These are phyloP conservation scores for Columba guinea DNA, from an alignment of 2,797 vertebrate species.

Conservation along the genomic window DNA sequence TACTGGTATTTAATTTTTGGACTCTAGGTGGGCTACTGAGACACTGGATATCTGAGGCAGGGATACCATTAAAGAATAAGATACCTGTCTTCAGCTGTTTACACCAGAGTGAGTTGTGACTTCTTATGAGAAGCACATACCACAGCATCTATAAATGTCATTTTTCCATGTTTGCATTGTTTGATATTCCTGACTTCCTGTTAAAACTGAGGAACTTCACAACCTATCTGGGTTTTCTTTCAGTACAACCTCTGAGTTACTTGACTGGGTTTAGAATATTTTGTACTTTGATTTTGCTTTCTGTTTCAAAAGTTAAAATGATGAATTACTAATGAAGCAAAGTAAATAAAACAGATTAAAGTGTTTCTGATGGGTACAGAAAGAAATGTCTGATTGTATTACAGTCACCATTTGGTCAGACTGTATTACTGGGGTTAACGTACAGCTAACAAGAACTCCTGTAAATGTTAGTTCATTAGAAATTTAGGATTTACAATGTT, in stretches of 20 bases:
- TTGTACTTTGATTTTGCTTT: neutral
- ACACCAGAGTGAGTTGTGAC: neutral
- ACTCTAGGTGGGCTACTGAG: neutral
- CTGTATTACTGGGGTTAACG: neutral
- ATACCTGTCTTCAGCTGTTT: neutral
- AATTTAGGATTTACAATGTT: neutral
- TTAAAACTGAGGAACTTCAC: neutral
- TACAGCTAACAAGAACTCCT: neutral
- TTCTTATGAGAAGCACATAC: fast-evolving
- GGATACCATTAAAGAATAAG: neutral
- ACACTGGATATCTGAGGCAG: neutral
- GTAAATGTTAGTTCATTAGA: neutral
- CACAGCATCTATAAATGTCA: neutral
- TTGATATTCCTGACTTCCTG: neutral
- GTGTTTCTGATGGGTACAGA: neutral
- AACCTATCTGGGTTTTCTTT: neutral
- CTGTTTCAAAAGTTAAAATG: neutral
- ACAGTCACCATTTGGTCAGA: neutral
- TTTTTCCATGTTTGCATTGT: neutral
- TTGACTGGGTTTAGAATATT: neutral
- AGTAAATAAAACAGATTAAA: neutral
- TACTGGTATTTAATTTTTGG: neutral
- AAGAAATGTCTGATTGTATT: neutral
- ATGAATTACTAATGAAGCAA: neutral
- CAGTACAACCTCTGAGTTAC: neutral